A percentile compares a stretch with the other conserved stretches of the same genome.
Conservation (phyloP, 2,888 invertebrate genomes). For the Acleris cristana region DNA sequence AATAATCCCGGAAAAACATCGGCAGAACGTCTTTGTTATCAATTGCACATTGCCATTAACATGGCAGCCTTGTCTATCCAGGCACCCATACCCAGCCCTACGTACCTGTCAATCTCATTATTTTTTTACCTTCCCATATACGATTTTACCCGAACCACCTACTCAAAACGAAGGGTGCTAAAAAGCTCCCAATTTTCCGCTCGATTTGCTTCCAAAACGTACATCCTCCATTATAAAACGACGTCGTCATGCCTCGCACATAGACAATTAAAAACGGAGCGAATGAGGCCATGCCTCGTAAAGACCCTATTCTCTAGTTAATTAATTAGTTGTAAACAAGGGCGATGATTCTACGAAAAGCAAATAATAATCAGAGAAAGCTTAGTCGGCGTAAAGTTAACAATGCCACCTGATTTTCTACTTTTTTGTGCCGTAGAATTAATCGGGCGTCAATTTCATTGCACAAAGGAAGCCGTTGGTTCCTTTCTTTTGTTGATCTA, state of each 20-base stretch:
- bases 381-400: conserved; percentile 68
- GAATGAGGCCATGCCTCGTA: conserved; percentile 55
- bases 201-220: conserved; percentile 77
- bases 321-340: conserved; percentile 82
- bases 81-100: neutral
- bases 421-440: conserved; percentile 45
- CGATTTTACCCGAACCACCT: conserved; percentile 42
- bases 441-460: conserved; percentile 37
- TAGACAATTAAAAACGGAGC: conserved; percentile 68
- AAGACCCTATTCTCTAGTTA: conserved; percentile 64
- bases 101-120: conserved; percentile 19
- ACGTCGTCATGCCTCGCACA: conserved; percentile 64
- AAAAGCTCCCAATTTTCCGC: conserved; percentile 77
- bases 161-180: conserved; percentile 55
- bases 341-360: conserved; percentile 80
- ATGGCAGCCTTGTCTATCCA: no score
- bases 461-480: conserved; percentile 43
- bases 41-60: no score
- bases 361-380: conserved; percentile 76
- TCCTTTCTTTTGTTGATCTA: conserved; percentile 63
- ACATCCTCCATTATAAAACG: conserved; percentile 64
- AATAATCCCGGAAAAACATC: no score
- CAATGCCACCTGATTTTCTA: conserved; percentile 70
- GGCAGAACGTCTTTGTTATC: no score
- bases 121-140: conserved; percentile 3